These are phyloP conservation scores for Zoanthus solanderi DNA, from an alignment of 92 coral and sea anemone species.

Conservation along the genomic window DNA sequence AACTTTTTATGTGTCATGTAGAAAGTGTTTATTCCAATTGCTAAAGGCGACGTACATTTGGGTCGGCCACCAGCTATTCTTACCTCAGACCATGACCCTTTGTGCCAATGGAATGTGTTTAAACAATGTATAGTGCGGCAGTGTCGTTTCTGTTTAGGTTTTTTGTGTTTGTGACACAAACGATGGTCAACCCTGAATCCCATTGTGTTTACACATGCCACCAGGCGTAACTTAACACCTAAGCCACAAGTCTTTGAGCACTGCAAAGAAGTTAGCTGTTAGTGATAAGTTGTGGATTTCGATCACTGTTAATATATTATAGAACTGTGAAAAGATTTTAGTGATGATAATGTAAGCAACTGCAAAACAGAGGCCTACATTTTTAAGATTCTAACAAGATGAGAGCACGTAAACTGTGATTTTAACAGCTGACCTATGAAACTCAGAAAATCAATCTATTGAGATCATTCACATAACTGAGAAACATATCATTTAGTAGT, in stretches of 20 bases:
- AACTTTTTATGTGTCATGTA: no score
- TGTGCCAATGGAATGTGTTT: constrained; percentile 69
- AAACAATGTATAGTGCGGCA: constrained; percentile 38
- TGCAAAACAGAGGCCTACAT: background rate
- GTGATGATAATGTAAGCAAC: background rate
- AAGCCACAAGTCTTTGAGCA: constrained; percentile 91
- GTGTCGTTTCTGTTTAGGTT: constrained; percentile 50
- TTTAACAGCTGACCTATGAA: background rate
- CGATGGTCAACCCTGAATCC: constrained; percentile 35
- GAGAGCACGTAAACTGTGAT: background rate
- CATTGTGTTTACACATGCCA: constrained; percentile 60
- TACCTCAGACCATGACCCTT: constrained; percentile 91
- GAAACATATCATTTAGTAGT: background rate
- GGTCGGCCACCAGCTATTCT: constrained; percentile 2
- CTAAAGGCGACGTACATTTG: background rate
- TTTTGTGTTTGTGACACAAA: constrained; percentile 38
- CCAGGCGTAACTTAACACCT: constrained; percentile 71
- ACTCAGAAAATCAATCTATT: background rate
- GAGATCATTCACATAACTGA: background rate
- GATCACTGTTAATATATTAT: background rate
- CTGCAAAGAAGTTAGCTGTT: constrained; percentile 56
- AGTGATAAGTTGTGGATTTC: background rate
- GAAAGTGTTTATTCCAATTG: background rate
- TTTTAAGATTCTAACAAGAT: background rate
- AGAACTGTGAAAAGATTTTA: background rate